phyloP scores from a whole-genome alignment of 2,888 invertebrate species.

The Melanargia galathea region DNA sequence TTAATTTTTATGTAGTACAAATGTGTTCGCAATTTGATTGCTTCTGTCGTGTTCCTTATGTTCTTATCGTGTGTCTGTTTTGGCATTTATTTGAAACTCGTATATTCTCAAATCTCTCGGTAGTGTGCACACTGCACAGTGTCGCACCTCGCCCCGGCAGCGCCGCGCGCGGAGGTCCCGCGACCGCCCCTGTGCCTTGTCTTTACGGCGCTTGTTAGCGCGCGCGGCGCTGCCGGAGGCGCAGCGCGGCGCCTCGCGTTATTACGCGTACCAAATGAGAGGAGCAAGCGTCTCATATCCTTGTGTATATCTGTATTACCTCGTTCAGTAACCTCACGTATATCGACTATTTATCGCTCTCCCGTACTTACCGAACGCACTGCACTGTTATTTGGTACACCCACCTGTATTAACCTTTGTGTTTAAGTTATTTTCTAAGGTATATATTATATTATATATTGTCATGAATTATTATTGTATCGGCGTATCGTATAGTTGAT shows the following conservation, averaged over 20 bases:
- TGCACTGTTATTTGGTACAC: constrained; percentile 81
- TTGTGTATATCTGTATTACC: constrained; percentile 67
- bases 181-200: constrained; percentile 37
- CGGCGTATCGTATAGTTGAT: constrained; percentile 74
- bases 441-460: constrained; percentile 40
- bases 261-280: constrained; percentile 82
- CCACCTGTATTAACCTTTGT: constrained; percentile 58
- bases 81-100: constrained; percentile 75
- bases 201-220: constrained; percentile 35
- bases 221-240: constrained; percentile 32
- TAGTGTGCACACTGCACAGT: constrained; percentile 54
- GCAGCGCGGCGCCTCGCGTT: too few species aligned
- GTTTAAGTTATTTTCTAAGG: constrained; percentile 71
- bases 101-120: constrained; percentile 64
- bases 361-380: constrained; percentile 74
- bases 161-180: constrained; percentile 22
- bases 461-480: constrained; percentile 67
- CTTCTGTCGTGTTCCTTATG: constrained; percentile 80
- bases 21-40: constrained; percentile 83
- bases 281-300: constrained; percentile 53
- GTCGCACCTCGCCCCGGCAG: too few species aligned
- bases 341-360: constrained; percentile 63
- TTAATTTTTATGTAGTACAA: constrained; percentile 82
- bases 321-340: constrained; percentile 75
- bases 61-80: constrained; percentile 70